Conservation (phyloP, 2,113 vertebrate genomes). For the Etia nguti region DNA sequence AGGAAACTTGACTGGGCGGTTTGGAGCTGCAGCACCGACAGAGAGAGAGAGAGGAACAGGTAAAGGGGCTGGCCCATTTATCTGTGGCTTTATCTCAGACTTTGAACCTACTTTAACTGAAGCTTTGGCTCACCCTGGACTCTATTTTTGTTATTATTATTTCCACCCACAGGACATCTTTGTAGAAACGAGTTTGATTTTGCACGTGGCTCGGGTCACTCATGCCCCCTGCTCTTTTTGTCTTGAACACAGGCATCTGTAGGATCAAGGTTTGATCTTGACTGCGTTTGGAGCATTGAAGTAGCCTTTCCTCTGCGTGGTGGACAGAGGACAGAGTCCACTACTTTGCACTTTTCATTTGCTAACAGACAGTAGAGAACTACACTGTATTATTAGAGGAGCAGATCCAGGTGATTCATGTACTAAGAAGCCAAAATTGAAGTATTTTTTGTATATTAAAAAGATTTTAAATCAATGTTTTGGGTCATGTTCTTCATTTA, state of each 20-base stretch:
- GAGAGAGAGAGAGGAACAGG: neutral
- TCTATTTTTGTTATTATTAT: neutral
- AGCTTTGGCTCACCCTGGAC: slow-evolving; percentile 37
- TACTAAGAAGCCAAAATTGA: slow-evolving; percentile 60
- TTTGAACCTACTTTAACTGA: slow-evolving; percentile 15
- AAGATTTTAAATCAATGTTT: slow-evolving; percentile 40
- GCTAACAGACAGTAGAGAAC: slow-evolving; percentile 55
- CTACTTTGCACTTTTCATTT: slow-evolving; percentile 72
- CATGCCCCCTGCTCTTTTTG: neutral
- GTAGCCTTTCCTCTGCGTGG: slow-evolving; percentile 45
- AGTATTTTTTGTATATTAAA: slow-evolving; percentile 77
- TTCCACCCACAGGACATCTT: slow-evolving; percentile 15
- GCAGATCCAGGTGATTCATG: slow-evolving; percentile 58
- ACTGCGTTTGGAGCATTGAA: slow-evolving; percentile 42
- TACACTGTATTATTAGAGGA: slow-evolving; percentile 61
- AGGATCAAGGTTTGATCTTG: neutral
- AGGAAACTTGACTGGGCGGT: neutral
- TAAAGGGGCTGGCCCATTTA: slow-evolving; percentile 59
- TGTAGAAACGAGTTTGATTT: slow-evolving; percentile 23
- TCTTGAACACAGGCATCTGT: neutral
- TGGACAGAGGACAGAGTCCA: slow-evolving; percentile 48
- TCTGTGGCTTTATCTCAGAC: slow-evolving; percentile 17
- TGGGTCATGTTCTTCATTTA: slow-evolving; percentile 1
- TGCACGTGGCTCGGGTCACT: slow-evolving; percentile 44
- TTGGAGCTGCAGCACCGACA: neutral